Evolutionary conservation across 2,888 invertebrate species (phyloP).

Genomic region (Caenorhabditis sulstoni): DNA sequence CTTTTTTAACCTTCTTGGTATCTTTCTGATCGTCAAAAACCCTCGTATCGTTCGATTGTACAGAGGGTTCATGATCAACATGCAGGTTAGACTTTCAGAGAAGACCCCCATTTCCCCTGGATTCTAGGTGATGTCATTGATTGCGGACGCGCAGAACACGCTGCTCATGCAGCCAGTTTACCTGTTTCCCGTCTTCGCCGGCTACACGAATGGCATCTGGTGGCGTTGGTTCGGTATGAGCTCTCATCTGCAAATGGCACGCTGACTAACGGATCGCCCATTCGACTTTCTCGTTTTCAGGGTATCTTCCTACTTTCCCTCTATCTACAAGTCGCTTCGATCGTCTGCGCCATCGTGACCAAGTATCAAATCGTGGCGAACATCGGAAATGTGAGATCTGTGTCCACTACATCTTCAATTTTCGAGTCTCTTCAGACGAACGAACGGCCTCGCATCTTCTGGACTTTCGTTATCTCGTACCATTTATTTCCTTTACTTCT

Average conservation of each 20-base stretch:
- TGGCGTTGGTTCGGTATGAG: conserved; percentile 31
- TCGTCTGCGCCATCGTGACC: conserved; percentile 48
- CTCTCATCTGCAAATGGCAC: conserved; percentile 39
- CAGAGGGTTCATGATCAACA: conserved; percentile 38
- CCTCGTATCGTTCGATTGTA: conserved; percentile 25
- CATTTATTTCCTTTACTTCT: conserved; percentile 34
- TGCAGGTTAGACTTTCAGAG: conserved; percentile 50
- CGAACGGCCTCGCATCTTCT: conserved; percentile 15
- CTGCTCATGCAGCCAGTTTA: conserved; percentile 50
- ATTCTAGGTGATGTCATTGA: conserved; percentile 46
- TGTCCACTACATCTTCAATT: too few relatives aligned
- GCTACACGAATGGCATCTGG: conserved; percentile 45
- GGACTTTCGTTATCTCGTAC: conserved; percentile 36
- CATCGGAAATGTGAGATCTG: conserved; percentile 47
- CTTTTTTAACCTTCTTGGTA: conserved; percentile 37
- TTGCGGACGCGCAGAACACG: conserved; percentile 46
- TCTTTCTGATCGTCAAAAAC: conserved; percentile 41
- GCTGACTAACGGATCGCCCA: background rate
- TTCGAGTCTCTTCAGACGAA: conserved; percentile 34
- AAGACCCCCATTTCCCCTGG: too few relatives aligned
- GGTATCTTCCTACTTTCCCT: conserved; percentile 28
- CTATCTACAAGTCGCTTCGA: conserved; percentile 46
- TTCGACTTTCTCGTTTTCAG: background rate
- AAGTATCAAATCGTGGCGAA: conserved; percentile 47
- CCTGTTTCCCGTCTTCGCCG: conserved; percentile 44